Evolutionary conservation across 1,140 invertebrate species (phyloP), one percentile per base, ranked within the genome.

Genomic region (Stegodyphus mimosarum): DNA sequence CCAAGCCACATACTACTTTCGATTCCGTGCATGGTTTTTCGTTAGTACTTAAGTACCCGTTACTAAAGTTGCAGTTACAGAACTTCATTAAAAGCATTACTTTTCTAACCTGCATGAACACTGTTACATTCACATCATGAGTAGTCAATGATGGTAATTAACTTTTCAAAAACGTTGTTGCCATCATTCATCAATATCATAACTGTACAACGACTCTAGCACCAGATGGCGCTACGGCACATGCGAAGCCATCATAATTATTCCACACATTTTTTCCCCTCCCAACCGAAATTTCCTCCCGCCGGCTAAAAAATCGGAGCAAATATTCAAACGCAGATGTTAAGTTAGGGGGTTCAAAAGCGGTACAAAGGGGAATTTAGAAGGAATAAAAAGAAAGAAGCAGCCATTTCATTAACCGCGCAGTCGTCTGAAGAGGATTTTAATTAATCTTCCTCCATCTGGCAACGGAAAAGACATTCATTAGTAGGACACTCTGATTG

Each of bases 371-470:
- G 0, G 60, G 33, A 55, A 55, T 55, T 55, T 55, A 64, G 48
- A 52, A 79, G 33, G 33, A 33, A 79, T n/a, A 79, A 70, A 70
- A 79, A 48, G 52, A 53, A 70, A 48, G 17, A 13, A 18, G 77
- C 17, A 50, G 51, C 64, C 77, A 66, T 79, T 79, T 79, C 77
- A 79, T 79, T 79, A 79, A 79, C 77, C 70, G 66, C 66, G 66
- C 64, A 79, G 77, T 79, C 52, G 50, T 70, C 66, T 70, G 78
- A 76, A 76, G 69, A 64, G 69, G 78, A 81, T 81, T 81, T 81
- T 81, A 81, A 81, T 81, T 81, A 81, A 81, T 81, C 78, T 81
- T 72, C 69, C 72, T 81, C 78, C 70, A 72, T 81, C 78, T 72
- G 70, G 67, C 78, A 72, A 71, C 78, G 17, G 78, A 18, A 67